phyloP scores from a whole-genome alignment of 53 echinoderm and acorn worm genomes.

The Apostichopus leukothele region DNA sequence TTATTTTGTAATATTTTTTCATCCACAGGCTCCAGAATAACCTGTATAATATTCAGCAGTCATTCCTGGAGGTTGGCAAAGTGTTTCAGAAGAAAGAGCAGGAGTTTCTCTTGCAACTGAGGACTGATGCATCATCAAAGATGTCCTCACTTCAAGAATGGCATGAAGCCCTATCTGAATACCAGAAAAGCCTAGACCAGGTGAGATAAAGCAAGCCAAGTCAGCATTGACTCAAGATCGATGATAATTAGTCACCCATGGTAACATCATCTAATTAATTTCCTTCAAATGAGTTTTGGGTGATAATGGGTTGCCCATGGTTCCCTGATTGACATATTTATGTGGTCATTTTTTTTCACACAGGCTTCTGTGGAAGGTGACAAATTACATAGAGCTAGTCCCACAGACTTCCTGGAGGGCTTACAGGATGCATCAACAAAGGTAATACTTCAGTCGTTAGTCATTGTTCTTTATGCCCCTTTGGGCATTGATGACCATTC shows the following conservation, averaged over 20 bases:
- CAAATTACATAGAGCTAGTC: conserved; percentile 39
- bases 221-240: too few species aligned
- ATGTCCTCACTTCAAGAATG: conserved; percentile 53
- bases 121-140: conserved; percentile 59
- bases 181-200: conserved; percentile 36
- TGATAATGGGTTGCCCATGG: too few species aligned
- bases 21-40: conserved; percentile 66
- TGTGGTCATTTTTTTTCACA: background rate
- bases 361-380: conserved; percentile 26
- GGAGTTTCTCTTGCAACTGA: conserved; percentile 58
- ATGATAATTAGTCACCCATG: too few species aligned
- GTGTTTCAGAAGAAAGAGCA: conserved; percentile 86
- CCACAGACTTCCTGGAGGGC: conserved; percentile 44
- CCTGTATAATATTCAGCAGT: conserved; percentile 74
- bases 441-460: background rate
- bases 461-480: background rate
- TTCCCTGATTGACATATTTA: too few species aligned
- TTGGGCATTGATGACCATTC: too few species aligned
- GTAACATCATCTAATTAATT: too few species aligned
- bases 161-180: conserved; percentile 49
- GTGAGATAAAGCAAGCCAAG: background rate
- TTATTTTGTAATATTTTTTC: background rate
- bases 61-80: conserved; percentile 68
- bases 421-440: conserved; percentile 37
- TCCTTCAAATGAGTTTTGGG: too few species aligned